Evolutionary conservation across 2,797 vertebrate species (phyloP).

Genomic region (Leontocebus nigricollis): DNA sequence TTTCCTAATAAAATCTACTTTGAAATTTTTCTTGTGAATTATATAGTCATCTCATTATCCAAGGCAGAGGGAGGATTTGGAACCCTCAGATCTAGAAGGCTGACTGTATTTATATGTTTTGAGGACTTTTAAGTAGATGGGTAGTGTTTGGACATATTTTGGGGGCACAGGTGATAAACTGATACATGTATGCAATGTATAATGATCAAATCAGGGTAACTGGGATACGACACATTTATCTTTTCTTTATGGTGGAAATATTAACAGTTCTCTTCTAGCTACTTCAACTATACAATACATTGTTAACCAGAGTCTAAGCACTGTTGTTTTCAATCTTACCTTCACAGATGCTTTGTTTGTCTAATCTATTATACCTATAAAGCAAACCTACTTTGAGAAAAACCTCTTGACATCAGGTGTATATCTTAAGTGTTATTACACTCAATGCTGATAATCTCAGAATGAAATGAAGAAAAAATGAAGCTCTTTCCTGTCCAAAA

Average conservation of each 20-base stretch:
- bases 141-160: background rate
- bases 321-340: background rate
- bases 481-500: background rate
- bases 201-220: background rate
- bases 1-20: background rate
- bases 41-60: background rate
- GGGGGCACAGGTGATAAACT: background rate
- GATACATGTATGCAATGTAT: background rate
- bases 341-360: background rate
- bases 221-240: background rate
- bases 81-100: background rate
- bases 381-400: constrained; percentile 3
- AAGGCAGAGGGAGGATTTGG: background rate
- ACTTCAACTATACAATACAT: background rate
- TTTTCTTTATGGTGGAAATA: background rate
- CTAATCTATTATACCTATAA: background rate
- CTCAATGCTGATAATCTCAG: background rate
- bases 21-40: constrained; percentile 9
- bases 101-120: background rate
- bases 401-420: background rate
- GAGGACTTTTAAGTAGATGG: background rate
- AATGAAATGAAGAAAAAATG: constrained; percentile 1
- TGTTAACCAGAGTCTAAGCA: background rate
- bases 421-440: background rate
- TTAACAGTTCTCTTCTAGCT: background rate